Evolutionary conservation across 2,797 vertebrate genomes (phyloP), one percentile per base, ranked within the genome.

Genomic region (Danio jaintianensis): DNA sequence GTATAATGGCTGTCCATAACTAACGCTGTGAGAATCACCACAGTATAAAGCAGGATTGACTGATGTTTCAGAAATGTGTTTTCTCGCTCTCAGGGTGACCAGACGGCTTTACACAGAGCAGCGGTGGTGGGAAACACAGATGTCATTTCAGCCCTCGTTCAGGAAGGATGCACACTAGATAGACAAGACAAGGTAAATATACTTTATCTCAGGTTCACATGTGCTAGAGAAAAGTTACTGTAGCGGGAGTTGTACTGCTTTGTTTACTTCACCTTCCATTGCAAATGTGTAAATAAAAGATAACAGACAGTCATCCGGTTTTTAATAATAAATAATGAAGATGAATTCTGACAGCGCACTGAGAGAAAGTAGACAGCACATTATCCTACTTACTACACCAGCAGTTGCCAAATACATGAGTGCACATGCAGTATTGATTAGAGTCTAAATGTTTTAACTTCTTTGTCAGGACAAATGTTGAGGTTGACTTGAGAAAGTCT

Each of bases 91-190:
- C 91, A 99, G 97, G 95, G 96, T 16, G 95, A 96, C 79, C 97
- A 98, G 94, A 98, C 97, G 0, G 97, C 97, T 0, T 72, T 99
- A 80, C 97, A 99, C 75, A 93, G 97, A 59, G 97, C 97, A 45
- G 92, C 97, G 0, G 93, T 98, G 77, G 95, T 96, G 89, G 97
- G 97, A 80, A 96, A 98, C 89, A 90, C 91, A 0, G 96, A 98
- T 10, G 73, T 98, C 81, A 95, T 98, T 84, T 87, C 93, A 0
- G 91, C 95, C 18, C 94, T 99, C 72, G 91, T 97, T 86, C 96
- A 95, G 84, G 97, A 99, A 90, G 97, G 97, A 0, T 97, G 97
- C 86, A 94, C 96, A 72, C 91, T 97, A 92, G 96, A 99, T 91
- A 93, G 97, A 58, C 96, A 97, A 88, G 97, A 98, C 92, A 98